These are phyloP conservation scores for Boloria selene DNA, from an alignment of 2,888 invertebrate species.

Conservation along the genomic window DNA sequence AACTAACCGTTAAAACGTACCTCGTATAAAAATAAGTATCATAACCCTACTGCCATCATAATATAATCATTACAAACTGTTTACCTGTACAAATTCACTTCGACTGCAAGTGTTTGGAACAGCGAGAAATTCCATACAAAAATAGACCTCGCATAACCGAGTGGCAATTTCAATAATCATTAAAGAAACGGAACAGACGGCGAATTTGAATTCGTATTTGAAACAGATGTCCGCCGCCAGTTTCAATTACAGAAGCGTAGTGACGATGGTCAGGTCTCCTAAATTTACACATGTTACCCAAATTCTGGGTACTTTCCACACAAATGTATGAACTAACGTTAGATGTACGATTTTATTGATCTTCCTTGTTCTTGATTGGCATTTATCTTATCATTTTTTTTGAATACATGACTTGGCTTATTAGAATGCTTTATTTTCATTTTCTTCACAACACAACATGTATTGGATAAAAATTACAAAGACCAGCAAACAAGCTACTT, in stretches of 20 bases:
- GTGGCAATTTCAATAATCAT: conserved; percentile 78
- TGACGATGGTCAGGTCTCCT: conserved; percentile 55
- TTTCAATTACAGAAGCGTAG: conserved; percentile 59
- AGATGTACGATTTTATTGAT: no score
- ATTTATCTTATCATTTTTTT: no score
- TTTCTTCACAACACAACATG: no score
- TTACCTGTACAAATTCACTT: conserved; percentile 28
- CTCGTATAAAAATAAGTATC: neutral
- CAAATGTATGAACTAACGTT: no score
- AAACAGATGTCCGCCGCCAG: conserved; percentile 61
- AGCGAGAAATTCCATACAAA: conserved; percentile 58
- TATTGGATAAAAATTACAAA: no score
- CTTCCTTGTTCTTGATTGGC: no score
- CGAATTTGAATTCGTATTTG: conserved; percentile 58
- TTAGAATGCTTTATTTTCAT: no score
- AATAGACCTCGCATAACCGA: conserved; percentile 64
- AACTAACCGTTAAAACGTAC: no score
- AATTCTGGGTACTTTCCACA: neutral
- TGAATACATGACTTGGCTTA: no score
- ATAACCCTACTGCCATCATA: conserved; percentile 16
- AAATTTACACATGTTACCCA: conserved; percentile 55
- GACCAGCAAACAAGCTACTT: no score
- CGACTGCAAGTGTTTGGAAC: conserved; percentile 25
- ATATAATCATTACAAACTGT: neutral
- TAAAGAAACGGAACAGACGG: conserved; percentile 64